These are phyloP conservation scores for Clunio marinus DNA, from an alignment of 2,888 invertebrate genomes.

Conservation along the genomic window DNA sequence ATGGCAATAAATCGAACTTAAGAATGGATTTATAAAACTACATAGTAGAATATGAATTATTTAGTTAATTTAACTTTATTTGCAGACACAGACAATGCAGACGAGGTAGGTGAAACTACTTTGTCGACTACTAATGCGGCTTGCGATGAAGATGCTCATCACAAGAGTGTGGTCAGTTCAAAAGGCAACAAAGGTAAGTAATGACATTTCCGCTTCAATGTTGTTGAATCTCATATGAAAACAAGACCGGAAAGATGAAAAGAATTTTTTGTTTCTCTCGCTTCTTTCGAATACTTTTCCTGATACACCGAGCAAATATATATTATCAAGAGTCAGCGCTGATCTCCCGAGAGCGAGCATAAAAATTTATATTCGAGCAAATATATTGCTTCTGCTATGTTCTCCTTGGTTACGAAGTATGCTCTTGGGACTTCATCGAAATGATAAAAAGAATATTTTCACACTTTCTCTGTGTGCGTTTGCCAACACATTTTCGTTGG, in stretches of 20 bases:
- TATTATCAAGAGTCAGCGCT: constrained; percentile 35
- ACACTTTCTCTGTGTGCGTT: constrained; percentile 35
- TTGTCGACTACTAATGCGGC: background rate
- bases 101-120: background rate
- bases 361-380: constrained; percentile 39
- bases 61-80: too few species aligned
- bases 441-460: constrained; percentile 39
- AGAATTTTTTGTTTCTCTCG: too few species aligned
- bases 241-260: background rate
- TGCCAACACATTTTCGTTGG: background rate
- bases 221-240: background rate
- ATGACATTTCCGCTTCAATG: constrained; percentile 14
- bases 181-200: constrained; percentile 7
- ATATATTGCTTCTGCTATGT: constrained; percentile 38
- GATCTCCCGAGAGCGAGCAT: constrained; percentile 36
- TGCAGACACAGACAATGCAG: constrained; percentile 1
- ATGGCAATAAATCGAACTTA: constrained; percentile 5
- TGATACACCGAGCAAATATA: constrained; percentile 31
- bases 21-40: background rate
- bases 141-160: constrained; percentile 1
- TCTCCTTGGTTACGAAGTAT: constrained; percentile 30
- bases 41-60: too few species aligned
- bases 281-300: constrained; percentile 27
- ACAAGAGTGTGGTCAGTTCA: background rate
- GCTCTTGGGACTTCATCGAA: constrained; percentile 27